Base-by-base conservation (phyloP, 2,888 invertebrate species). In the Eueremaeus valkanovi region DNA sequence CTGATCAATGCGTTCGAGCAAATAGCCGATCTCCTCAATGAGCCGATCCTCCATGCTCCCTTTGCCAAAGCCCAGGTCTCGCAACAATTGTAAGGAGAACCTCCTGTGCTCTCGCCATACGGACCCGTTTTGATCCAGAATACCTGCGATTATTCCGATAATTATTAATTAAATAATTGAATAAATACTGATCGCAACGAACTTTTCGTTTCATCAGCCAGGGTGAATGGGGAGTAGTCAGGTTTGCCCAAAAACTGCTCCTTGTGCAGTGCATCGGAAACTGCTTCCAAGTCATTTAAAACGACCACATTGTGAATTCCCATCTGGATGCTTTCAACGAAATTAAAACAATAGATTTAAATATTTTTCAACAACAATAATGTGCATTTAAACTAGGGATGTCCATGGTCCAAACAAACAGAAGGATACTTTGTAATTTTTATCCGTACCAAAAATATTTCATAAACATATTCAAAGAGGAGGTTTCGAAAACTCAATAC, bases 81-180 rank as follows among this genome's bases (percentile, higher is more conserved):
- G 58, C 55, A 80, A 73, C 16, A 78, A 72, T 24, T 77, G 77
- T 42, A 80, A 55, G 31, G 78, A 77, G 51, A 78, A 79, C 18
- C 79, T 73, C 18, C 79, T 78, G 63, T 79, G 78, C 31, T 79
- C 79, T 21, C 75, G 72, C 79, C 79, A 79, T 27, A 79, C 75
- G 2, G 58, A 66, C 0, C 78, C 78, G 24, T 75, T 78, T 0
- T 76, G 45, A 11, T 78, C 73, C 27, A 74, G 72, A 42, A 78
- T 42, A 61, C 74, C 74, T 74, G 9, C 13, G 6, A 33, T 9
- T 18, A 21, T 68, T n/a, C n/a, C n/a, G 66, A 3, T 72, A 61
- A 40, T 11, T 27, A 29, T 27, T 11, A 24, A 72, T 27, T 3
- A 31, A 21, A 21, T 31, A 72, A n/a, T 27, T 24, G 2, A 45